phyloP scores from a whole-genome alignment of 2,113 vertebrate species.

The Jacana jacana region DNA sequence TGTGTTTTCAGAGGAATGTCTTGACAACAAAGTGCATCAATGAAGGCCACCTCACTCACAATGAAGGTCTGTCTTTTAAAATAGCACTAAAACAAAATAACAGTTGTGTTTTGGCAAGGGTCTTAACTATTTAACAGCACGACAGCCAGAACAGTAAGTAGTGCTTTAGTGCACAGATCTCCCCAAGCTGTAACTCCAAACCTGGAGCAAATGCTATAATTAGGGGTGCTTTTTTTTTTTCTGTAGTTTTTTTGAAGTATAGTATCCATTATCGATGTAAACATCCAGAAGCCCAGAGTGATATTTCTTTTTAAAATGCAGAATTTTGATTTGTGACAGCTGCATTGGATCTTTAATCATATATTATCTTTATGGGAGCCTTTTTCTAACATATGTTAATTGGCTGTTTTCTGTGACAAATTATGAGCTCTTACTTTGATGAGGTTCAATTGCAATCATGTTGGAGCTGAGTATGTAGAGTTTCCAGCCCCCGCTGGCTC shows the following conservation, averaged over 20 bases:
- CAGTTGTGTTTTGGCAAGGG: slow-evolving; percentile 72
- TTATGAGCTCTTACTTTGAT: slow-evolving; percentile 98
- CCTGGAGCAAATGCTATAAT: slow-evolving; percentile 71
- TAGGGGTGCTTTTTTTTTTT: slow-evolving; percentile 75
- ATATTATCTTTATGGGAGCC: slow-evolving; percentile 90
- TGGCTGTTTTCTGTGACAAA: slow-evolving; percentile 99
- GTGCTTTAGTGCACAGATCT: slow-evolving; percentile 36
- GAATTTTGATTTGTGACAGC: slow-evolving; percentile 93
- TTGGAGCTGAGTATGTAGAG: slow-evolving; percentile 85
- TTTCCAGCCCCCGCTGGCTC: slow-evolving; percentile 88
- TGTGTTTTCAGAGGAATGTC: slow-evolving; percentile 70
- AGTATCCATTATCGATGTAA: slow-evolving; percentile 82
- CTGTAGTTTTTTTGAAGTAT: slow-evolving; percentile 65
- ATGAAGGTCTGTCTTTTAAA: slow-evolving; percentile 80
- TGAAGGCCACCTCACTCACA: slow-evolving; percentile 74
- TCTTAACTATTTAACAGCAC: slow-evolving; percentile 71
- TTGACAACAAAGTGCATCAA: slow-evolving; percentile 70
- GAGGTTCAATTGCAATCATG: slow-evolving; percentile 95
- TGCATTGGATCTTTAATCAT: slow-evolving; percentile 94
- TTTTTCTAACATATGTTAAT: slow-evolving; percentile 97
- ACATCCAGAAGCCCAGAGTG: slow-evolving; percentile 72
- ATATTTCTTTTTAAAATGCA: slow-evolving; percentile 87
- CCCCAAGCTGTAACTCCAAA: slow-evolving; percentile 70
- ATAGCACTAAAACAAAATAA: slow-evolving; percentile 79
- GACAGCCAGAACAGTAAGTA: slow-evolving; percentile 53